These are phyloP conservation scores for Bryconaethiops microstoma DNA, from an alignment of 2,797 vertebrate species.

Conservation along the genomic window DNA sequence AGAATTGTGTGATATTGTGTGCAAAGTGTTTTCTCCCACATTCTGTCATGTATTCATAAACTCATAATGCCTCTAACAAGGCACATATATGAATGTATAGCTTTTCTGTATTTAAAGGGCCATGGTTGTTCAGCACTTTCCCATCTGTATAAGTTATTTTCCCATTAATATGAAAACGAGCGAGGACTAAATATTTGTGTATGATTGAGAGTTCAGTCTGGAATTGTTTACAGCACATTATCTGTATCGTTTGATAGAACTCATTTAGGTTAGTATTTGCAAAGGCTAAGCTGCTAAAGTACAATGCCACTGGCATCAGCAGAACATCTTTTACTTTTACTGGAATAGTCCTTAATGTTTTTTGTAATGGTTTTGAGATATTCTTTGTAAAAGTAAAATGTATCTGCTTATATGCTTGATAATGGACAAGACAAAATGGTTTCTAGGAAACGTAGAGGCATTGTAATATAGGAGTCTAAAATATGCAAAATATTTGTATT, in stretches of 20 bases:
- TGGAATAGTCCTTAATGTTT: neutral
- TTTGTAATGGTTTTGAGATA: neutral
- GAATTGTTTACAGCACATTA: slow-evolving; percentile 47
- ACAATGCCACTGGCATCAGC: slow-evolving; percentile 15
- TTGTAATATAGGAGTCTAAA: slow-evolving; percentile 27
- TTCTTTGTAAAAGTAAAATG: neutral
- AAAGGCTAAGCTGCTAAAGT: slow-evolving; percentile 11
- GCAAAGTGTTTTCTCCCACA: slow-evolving; percentile 27
- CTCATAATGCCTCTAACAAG: slow-evolving; percentile 46
- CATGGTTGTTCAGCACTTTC: slow-evolving; percentile 38
- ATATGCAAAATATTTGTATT: slow-evolving; percentile 31
- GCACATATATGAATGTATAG: slow-evolving; percentile 57
- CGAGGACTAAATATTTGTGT: slow-evolving; percentile 32
- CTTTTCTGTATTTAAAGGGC: slow-evolving; percentile 45
- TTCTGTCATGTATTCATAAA: slow-evolving; percentile 41
- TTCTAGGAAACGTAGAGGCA: slow-evolving; percentile 24
- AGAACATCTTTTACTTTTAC: neutral
- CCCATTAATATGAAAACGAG: slow-evolving; percentile 55
- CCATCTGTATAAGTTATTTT: slow-evolving; percentile 39
- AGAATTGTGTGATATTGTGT: slow-evolving; percentile 13
- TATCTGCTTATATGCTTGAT: slow-evolving; percentile 14
- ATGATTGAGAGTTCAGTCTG: slow-evolving; percentile 28
- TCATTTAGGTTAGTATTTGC: slow-evolving; percentile 19
- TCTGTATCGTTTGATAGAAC: slow-evolving; percentile 17
- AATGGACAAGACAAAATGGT: slow-evolving; percentile 13